Evolutionary conservation across 2,797 vertebrate genomes (phyloP).

Genomic region (Ambastaia sidthimunki): DNA sequence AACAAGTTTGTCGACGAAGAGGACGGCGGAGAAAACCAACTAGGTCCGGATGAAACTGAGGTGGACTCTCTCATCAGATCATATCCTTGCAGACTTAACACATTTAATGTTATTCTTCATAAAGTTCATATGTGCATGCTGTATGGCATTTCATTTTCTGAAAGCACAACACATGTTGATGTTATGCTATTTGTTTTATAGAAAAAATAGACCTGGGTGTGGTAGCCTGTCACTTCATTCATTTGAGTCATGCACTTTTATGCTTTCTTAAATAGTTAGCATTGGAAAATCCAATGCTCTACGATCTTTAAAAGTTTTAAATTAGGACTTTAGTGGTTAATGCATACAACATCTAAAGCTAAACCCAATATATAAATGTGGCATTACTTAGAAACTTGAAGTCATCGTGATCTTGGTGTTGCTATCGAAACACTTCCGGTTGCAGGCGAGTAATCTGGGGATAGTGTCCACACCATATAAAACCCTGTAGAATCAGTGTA

Average conservation of each 20-base stretch:
- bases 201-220: conserved; percentile 22
- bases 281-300: not conserved
- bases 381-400: not conserved
- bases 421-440: conserved; percentile 39
- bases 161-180: not conserved
- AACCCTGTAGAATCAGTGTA: not conserved
- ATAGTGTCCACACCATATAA: too few species aligned
- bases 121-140: too few species aligned
- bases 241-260: not conserved
- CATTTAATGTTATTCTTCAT: not conserved
- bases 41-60: conserved; percentile 93
- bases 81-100: conserved; percentile 83
- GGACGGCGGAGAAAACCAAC: conserved; percentile 92
- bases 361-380: not conserved
- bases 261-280: not conserved
- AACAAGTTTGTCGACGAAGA: conserved; percentile 99
- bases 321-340: not conserved
- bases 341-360: not conserved
- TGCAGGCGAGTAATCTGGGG: not conserved
- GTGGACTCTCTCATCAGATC: conserved; percentile 94
- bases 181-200: not conserved
- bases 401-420: not conserved
- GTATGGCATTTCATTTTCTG: not conserved
- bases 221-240: conserved; percentile 32
- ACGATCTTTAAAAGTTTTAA: not conserved